These are phyloP conservation scores for Melinopterus prodromus DNA, from an alignment of 2,888 invertebrate genomes.

Conservation along the genomic window DNA sequence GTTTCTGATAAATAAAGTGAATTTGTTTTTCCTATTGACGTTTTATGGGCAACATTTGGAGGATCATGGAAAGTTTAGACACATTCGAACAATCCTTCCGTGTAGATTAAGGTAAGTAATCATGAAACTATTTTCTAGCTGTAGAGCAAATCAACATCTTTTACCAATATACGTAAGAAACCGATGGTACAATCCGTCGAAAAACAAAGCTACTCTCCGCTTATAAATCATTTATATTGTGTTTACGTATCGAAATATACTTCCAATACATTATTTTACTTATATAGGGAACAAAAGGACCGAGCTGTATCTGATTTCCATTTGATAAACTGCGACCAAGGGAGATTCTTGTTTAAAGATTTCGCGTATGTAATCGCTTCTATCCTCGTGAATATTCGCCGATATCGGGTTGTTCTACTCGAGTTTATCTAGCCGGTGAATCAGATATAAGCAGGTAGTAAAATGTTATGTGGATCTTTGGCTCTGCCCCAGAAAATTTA, in stretches of 20 bases:
- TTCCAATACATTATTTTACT: background rate
- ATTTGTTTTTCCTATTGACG: too few relatives aligned
- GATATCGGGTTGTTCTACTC: background rate
- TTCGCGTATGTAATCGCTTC: background rate
- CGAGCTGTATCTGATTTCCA: background rate
- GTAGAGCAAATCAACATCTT: too few relatives aligned
- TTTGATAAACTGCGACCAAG: background rate
- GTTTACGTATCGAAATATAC: background rate
- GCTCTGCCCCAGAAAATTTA: background rate
- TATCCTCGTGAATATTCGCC: background rate
- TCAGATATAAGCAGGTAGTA: background rate
- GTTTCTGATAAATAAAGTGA: too few relatives aligned
- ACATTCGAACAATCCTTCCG: too few relatives aligned
- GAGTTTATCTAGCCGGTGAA: background rate
- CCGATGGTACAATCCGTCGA: too few relatives aligned
- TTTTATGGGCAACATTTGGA: too few relatives aligned
- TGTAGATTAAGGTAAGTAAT: too few relatives aligned
- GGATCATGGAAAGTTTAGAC: too few relatives aligned
- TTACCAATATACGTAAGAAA: too few relatives aligned
- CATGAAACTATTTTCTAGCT: too few relatives aligned
- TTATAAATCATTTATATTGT: background rate
- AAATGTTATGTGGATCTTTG: background rate
- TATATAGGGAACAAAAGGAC: background rate
- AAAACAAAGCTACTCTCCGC: background rate
- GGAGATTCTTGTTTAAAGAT: background rate